A percentile compares a stretch with the other conserved stretches of the same genome.
These are phyloP conservation scores for Vollenhovia emeryi DNA, from an alignment of 1,140 invertebrate species.

Conservation along the genomic window DNA sequence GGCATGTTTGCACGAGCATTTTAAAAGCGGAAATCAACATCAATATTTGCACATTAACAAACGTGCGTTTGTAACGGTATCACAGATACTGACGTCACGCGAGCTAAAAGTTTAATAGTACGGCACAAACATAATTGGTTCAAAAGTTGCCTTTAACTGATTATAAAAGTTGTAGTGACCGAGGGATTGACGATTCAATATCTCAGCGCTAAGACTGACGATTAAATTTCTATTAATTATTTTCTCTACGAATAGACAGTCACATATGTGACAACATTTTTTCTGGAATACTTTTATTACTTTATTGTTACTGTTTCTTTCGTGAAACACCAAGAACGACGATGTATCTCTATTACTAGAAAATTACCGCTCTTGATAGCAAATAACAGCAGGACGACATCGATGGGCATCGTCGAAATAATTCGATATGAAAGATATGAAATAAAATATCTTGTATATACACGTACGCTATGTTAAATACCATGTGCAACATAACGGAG, in stretches of 20 bases:
- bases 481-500: slow-evolving; percentile 26
- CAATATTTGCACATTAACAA: neutral
- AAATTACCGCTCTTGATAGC: neutral
- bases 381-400: neutral
- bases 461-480: neutral
- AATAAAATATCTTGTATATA: neutral
- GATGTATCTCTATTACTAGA: neutral
- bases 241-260: neutral
- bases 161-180: neutral
- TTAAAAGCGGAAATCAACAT: neutral
- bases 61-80: neutral
- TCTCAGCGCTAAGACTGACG: neutral
- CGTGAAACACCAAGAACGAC: neutral
- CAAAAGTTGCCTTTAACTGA: neutral
- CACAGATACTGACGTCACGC: neutral
- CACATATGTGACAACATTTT: neutral
- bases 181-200: neutral
- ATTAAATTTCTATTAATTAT: neutral
- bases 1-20: neutral
- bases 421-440: neutral
- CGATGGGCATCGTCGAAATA: neutral
- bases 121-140: neutral
- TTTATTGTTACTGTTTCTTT: neutral
- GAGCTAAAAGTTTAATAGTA: neutral
- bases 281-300: neutral